Evolutionary conservation across 1,140 invertebrate genomes (phyloP).

Genomic region (Calephelis nemesis): DNA sequence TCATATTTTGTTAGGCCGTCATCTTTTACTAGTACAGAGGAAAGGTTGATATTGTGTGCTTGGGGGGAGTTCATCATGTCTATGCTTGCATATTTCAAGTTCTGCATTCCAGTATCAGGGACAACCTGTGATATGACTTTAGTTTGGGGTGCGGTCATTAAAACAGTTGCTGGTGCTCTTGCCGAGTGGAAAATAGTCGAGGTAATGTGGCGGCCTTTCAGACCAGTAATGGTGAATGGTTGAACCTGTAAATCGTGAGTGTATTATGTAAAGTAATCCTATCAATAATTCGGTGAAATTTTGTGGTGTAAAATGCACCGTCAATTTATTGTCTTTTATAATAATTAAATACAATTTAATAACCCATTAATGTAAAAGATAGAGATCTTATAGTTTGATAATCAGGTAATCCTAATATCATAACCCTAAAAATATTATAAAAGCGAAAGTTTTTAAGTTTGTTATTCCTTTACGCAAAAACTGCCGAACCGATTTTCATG

Average conservation of each 20-base stretch:
- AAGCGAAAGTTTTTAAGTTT: too few species aligned
- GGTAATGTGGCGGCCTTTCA: constrained; percentile 66
- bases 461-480: too few species aligned
- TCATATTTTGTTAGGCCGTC: constrained; percentile 56
- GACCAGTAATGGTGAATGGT: constrained; percentile 57
- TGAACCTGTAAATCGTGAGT: constrained; percentile 50
- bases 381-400: too few species aligned
- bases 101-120: constrained; percentile 37
- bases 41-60: constrained; percentile 43
- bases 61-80: constrained; percentile 51
- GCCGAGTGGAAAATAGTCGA: constrained; percentile 68
- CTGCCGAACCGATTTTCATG: too few species aligned
- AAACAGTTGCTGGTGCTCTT: constrained; percentile 59
- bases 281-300: too few species aligned
- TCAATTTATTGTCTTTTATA: too few species aligned
- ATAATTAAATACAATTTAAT: too few species aligned
- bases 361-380: too few species aligned
- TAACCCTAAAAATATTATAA: too few species aligned
- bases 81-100: constrained; percentile 51
- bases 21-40: constrained; percentile 59
- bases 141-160: constrained; percentile 60
- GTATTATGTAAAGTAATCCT: background rate
- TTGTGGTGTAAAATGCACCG: too few species aligned
- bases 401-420: too few species aligned
- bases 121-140: constrained; percentile 68